Evolutionary conservation across 2,113 vertebrate species (phyloP).

Genomic region (Pollimyrus isidori): DNA sequence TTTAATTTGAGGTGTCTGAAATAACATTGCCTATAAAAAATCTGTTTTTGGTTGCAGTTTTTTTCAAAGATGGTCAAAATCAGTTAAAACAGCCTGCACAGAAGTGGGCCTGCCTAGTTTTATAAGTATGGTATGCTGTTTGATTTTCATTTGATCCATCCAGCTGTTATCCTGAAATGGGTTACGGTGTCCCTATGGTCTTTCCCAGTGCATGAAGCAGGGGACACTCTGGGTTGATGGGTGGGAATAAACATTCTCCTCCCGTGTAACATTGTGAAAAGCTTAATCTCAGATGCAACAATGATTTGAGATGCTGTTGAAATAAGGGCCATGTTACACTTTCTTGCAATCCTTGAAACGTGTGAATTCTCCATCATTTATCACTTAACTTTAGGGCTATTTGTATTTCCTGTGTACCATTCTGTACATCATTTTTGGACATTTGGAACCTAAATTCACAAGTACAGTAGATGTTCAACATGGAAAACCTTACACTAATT

Average conservation of each 20-base stretch:
- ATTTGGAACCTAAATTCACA: neutral
- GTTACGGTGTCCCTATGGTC: neutral
- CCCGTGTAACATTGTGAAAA: neutral
- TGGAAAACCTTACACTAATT: neutral
- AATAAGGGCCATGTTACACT: neutral
- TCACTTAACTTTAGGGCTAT: neutral
- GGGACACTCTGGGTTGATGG: neutral
- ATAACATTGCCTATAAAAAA: neutral
- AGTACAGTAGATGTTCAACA: neutral
- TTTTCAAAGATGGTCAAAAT: neutral
- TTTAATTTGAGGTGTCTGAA: neutral
- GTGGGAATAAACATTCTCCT: neutral
- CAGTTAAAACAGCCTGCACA: neutral
- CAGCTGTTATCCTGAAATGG: neutral
- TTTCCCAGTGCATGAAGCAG: neutral
- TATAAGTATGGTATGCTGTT: neutral
- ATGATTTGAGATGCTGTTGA: neutral
- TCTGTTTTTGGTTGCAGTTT: neutral
- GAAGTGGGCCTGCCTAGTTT: neutral
- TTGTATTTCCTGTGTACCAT: neutral
- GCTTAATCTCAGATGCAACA: neutral
- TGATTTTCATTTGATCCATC: neutral
- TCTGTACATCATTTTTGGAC: neutral
- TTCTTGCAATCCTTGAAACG: neutral
- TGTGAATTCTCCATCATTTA: neutral